Conservation (phyloP, 2,888 invertebrate genomes). For the Lamellibrachia columna region DNA sequence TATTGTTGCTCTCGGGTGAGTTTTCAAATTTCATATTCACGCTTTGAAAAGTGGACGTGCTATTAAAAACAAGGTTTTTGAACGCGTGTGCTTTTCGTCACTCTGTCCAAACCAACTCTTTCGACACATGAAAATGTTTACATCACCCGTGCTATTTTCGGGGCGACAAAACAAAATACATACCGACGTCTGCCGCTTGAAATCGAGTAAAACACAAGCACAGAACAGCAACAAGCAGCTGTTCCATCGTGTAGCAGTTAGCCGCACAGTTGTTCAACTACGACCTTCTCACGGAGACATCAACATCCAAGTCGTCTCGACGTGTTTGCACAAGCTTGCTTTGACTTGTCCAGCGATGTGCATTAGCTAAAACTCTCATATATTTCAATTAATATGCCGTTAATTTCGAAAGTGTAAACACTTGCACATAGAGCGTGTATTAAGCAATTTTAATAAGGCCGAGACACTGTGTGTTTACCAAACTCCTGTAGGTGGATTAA, state of each 20-base stretch:
- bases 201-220: background rate
- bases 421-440: background rate
- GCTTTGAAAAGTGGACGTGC: background rate
- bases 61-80: background rate
- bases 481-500: background rate
- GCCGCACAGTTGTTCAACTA: background rate
- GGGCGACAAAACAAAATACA: background rate
- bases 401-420: background rate
- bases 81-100: background rate
- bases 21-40: background rate
- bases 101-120: background rate
- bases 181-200: background rate
- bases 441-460: background rate
- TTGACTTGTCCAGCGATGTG: background rate
- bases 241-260: background rate
- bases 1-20: background rate
- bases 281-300: background rate
- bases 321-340: background rate
- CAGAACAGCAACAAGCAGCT: background rate
- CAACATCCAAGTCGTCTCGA: background rate
- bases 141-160: background rate
- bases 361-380: background rate
- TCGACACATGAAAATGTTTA: background rate
- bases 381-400: constrained; percentile 3
- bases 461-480: background rate